Evolutionary conservation across 1,140 invertebrate species (phyloP).

Genomic region (Bursaphelenchus mucronatus): DNA sequence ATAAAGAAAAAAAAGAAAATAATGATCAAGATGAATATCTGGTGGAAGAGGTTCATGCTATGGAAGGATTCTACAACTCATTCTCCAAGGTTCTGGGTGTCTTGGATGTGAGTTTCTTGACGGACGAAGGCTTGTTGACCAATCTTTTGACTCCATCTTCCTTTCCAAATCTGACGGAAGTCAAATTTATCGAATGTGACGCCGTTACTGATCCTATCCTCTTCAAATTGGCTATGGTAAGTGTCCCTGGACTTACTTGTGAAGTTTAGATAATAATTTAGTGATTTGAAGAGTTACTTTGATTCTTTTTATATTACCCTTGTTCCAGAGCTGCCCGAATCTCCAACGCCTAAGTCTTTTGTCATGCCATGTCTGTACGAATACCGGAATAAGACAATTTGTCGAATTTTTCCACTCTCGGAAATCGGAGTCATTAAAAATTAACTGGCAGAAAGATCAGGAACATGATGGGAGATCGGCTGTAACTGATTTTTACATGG

Average conservation of each 20-base stretch:
- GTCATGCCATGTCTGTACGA: background rate
- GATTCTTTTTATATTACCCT: too few relatives aligned
- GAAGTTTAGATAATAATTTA: too few relatives aligned
- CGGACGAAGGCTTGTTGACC: slow-evolving; percentile 14
- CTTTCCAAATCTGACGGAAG: slow-evolving; percentile 15
- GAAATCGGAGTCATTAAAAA: background rate
- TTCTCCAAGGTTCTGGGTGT: slow-evolving; percentile 28
- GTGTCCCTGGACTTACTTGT: background rate
- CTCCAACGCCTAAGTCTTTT: background rate
- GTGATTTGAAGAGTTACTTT: background rate
- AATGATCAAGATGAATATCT: slow-evolving; percentile 1
- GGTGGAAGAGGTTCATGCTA: slow-evolving; percentile 6
- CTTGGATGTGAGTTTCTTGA: slow-evolving; percentile 33
- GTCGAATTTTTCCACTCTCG: slow-evolving; percentile 15
- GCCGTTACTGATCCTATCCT: slow-evolving; percentile 5
- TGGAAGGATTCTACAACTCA: slow-evolving; percentile 14
- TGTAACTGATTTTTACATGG: slow-evolving; percentile 13
- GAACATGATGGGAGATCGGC: background rate
- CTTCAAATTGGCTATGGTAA: slow-evolving; percentile 12
- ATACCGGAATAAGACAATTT: slow-evolving; percentile 8
- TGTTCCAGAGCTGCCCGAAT: slow-evolving; percentile 9
- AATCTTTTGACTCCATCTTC: slow-evolving; percentile 13
- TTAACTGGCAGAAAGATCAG: slow-evolving; percentile 10
- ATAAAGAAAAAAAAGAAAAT: background rate
- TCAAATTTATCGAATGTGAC: slow-evolving; percentile 22